Evolutionary conservation across 2,797 vertebrate species (phyloP).

Genomic region (Lophius americanus): DNA sequence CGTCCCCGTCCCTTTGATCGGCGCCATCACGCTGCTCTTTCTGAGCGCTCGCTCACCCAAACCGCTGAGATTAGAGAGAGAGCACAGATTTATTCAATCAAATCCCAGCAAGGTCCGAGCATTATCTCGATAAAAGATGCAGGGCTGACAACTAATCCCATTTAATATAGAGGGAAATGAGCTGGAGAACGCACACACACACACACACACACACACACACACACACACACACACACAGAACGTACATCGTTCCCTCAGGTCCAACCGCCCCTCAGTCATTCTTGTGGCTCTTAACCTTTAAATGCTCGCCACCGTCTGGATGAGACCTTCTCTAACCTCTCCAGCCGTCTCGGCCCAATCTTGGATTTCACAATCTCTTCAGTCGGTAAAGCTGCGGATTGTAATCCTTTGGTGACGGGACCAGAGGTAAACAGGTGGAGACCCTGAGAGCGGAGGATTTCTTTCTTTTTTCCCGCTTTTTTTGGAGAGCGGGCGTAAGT

Average conservation of each 20-base stretch:
- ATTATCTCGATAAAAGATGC: constrained; percentile 74
- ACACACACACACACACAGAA: background rate
- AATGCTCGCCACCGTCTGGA: constrained; percentile 34
- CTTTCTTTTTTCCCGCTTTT: background rate
- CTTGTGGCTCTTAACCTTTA: constrained; percentile 45
- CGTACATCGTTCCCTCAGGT: no score
- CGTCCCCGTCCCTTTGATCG: constrained; percentile 74
- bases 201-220: background rate
- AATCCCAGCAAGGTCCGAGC: constrained; percentile 66
- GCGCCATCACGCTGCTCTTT: constrained; percentile 45
- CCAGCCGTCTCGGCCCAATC: constrained; percentile 17
- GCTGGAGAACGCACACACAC: constrained; percentile 36
- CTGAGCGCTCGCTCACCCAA: constrained; percentile 16
- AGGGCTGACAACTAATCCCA: constrained; percentile 71
- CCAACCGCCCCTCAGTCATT: background rate
- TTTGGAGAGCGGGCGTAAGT: no score
- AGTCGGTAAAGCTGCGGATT: constrained; percentile 50
- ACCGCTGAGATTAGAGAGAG: constrained; percentile 68
- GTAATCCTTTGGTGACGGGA: constrained; percentile 63
- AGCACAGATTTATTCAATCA: constrained; percentile 68
- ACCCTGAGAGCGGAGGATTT: constrained; percentile 61
- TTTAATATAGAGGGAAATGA: constrained; percentile 72
- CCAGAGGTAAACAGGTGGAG: constrained; percentile 60
- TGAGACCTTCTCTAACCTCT: constrained; percentile 25
- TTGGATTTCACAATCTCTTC: constrained; percentile 53